Evolutionary conservation across 1,140 invertebrate genomes (phyloP).

Genomic region (Ceratosolen fusciceps): DNA sequence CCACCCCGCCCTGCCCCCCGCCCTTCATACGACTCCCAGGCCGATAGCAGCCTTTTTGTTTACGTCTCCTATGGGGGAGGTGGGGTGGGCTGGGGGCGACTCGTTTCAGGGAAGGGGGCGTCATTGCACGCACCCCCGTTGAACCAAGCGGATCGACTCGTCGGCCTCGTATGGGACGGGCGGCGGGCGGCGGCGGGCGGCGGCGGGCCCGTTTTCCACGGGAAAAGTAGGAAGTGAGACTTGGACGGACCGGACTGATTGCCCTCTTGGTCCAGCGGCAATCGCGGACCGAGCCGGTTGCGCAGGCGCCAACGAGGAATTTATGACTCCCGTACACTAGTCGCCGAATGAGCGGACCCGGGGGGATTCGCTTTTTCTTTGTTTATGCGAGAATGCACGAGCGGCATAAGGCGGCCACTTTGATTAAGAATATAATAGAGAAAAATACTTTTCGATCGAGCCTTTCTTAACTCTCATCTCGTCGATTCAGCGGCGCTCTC

Average conservation of each 20-base stretch:
- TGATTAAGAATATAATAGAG: constrained; percentile 3
- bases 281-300: not conserved
- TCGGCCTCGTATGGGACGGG: too few species aligned
- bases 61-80: constrained; percentile 66
- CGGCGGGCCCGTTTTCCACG: constrained; percentile 24
- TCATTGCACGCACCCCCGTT: constrained; percentile 64
- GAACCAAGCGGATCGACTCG: constrained; percentile 56
- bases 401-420: not conserved
- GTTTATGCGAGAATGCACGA: not conserved
- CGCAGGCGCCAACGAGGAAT: not conserved
- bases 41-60: constrained; percentile 59
- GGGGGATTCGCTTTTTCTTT: not conserved
- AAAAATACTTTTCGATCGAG: not conserved
- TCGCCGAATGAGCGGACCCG: constrained; percentile 4
- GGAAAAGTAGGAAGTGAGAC: too few species aligned
- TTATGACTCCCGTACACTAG: constrained; percentile 24
- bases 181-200: too few species aligned
- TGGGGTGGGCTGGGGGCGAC: too few species aligned
- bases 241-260: constrained; percentile 40
- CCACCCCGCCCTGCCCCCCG: not conserved
- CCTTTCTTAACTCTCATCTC: not conserved
- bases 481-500: not conserved
- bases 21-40: not conserved
- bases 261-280: too few species aligned
- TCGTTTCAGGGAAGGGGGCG: constrained; percentile 51